Percentiles rank a stretch among this genome's conserved stretches.
Conservation (phyloP, 2,797 vertebrate genomes). For the Tamandua tetradactyla region DNA sequence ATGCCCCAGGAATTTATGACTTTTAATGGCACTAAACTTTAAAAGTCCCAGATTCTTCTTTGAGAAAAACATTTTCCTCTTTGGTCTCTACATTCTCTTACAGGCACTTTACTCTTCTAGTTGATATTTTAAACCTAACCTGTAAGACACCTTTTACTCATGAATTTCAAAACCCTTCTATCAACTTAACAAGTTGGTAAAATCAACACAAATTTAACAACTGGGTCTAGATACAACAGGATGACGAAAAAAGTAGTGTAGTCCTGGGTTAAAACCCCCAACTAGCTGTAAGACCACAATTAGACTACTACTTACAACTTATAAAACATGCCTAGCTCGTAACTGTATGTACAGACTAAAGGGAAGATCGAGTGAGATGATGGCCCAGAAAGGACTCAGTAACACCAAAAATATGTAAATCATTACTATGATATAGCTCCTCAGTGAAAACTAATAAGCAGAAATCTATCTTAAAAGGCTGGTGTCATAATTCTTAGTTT, state of each 20-base stretch:
- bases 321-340: background rate
- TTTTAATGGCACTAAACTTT: background rate
- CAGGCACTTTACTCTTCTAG: background rate
- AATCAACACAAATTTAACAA: slow-evolving; percentile 13
- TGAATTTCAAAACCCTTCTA: background rate
- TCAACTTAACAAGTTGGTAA: slow-evolving; percentile 6
- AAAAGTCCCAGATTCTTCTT: background rate
- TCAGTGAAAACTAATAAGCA: slow-evolving; percentile 12
- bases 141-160: background rate
- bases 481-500: background rate
- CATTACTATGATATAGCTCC: background rate
- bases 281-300: background rate
- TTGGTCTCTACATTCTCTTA: background rate
- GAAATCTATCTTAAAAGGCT: background rate
- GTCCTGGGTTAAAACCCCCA: slow-evolving; percentile 4
- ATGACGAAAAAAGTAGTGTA: slow-evolving; percentile 11
- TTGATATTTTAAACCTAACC: background rate
- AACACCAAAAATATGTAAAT: slow-evolving; percentile 32
- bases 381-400: background rate
- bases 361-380: background rate
- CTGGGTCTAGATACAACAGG: background rate
- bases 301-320: background rate
- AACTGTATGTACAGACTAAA: background rate
- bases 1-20: background rate
- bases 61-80: background rate